Conservation (phyloP, 2,113 vertebrate species). For the Thalassoma bifasciatum region DNA sequence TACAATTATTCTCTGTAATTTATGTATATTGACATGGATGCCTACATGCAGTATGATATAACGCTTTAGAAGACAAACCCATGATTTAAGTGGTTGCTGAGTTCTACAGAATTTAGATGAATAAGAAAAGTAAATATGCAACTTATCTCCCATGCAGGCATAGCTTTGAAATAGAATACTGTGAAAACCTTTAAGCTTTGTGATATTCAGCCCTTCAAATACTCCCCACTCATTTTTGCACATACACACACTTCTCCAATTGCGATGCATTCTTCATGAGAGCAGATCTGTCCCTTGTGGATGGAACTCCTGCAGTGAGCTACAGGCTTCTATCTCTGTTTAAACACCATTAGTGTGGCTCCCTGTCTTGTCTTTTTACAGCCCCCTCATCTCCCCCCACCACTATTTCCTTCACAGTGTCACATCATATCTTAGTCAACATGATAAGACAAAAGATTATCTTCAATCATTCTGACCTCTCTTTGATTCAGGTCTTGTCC, state of each 20-base stretch:
- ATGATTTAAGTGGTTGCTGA: slow-evolving; percentile 39
- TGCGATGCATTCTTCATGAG: slow-evolving; percentile 3
- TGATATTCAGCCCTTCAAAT: slow-evolving; percentile 23
- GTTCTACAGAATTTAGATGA: slow-evolving; percentile 30
- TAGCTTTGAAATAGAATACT: slow-evolving; percentile 31
- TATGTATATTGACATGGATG: slow-evolving; percentile 43
- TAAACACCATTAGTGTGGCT: slow-evolving; percentile 47
- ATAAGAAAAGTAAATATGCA: slow-evolving; percentile 38
- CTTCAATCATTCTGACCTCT: slow-evolving; percentile 61
- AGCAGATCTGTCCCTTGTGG: slow-evolving; percentile 19
- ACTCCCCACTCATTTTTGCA: not conserved
- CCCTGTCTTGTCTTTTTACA: not conserved
- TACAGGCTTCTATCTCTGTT: slow-evolving; percentile 19
- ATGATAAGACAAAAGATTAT: slow-evolving; percentile 62
- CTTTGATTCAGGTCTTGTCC: slow-evolving; percentile 67
- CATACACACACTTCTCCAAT: not conserved
- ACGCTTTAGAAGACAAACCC: slow-evolving; percentile 31
- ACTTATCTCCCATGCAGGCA: slow-evolving; percentile 29
- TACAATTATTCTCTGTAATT: slow-evolving; percentile 43
- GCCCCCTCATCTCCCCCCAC: not conserved
- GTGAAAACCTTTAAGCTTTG: slow-evolving; percentile 14
- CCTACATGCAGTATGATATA: slow-evolving; percentile 33
- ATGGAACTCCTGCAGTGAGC: slow-evolving; percentile 36
- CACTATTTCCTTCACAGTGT: slow-evolving; percentile 30
- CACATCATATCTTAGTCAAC: slow-evolving; percentile 66